A percentile compares a stretch with the other conserved stretches of the same genome.
These are phyloP conservation scores for Drosophila rhopaloa DNA, from an alignment of 1,140 invertebrate species.

Conservation along the genomic window DNA sequence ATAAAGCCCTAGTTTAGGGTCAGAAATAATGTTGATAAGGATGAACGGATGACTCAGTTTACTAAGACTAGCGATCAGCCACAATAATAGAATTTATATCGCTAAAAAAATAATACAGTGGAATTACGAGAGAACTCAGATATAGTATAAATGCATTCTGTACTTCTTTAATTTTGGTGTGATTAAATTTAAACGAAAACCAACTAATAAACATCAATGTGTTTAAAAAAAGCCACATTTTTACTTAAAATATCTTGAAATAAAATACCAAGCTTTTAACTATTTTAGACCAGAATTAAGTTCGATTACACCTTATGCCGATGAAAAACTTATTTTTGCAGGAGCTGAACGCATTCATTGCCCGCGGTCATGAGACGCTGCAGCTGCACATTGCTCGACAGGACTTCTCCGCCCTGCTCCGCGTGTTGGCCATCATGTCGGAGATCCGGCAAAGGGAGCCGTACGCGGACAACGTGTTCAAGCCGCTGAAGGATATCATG, in stretches of 20 bases:
- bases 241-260: neutral
- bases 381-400: constrained; percentile 86
- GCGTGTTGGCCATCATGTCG: constrained; percentile 85
- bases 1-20: too few relatives aligned
- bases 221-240: too few relatives aligned
- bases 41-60: too few relatives aligned
- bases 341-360: constrained; percentile 87
- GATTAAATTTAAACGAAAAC: too few relatives aligned
- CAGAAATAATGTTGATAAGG: too few relatives aligned
- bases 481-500: constrained; percentile 92
- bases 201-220: neutral
- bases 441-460: constrained; percentile 87
- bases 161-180: too few relatives aligned
- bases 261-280: neutral
- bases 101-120: too few relatives aligned
- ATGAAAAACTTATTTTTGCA: constrained; percentile 41
- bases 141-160: too few relatives aligned
- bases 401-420: constrained; percentile 87
- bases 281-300: neutral
- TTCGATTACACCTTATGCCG: neutral
- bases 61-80: too few relatives aligned
- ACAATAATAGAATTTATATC: too few relatives aligned
- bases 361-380: constrained; percentile 86
- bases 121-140: too few relatives aligned
- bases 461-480: constrained; percentile 91